Base-by-base conservation (phyloP, 1,140 invertebrate genomes). In the Drosophila rufa region DNA sequence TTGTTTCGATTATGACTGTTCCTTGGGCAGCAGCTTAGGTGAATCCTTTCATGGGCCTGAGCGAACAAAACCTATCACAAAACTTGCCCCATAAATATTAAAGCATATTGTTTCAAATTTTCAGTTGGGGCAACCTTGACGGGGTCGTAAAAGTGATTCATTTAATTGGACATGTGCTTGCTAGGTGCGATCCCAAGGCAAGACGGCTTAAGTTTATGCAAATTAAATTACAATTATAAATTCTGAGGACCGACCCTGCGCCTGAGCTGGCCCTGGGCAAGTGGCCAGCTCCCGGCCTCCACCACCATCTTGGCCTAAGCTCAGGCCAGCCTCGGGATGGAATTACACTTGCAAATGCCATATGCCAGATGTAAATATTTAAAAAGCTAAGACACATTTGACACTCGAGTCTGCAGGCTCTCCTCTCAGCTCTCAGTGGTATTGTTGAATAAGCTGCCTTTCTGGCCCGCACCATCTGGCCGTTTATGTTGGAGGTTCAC, bases 181-280 rank as follows among this genome's bases (percentile, higher is more conserved):
- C 42, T 33, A 36, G 65, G 19, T 33, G 47, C 50, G 22, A 58
- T 27, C 48, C 51, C 62, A 48, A 48, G 62, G 33, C 61, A 45
- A 42, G 46, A 67, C 9, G 53, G 22, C 78, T 73, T 77, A 73
- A 81, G 84, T 75, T 53, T 89, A 89, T 89, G 85, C 80, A 89
- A 89, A 89, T 90, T 80, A 90, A 84, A 90, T 90, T 70, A 81
- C 74, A 89, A 89, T 89, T 89, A 89, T 64, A 84, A 89, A 81
- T 90, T 80, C 85, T 65, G 60, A 84, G 78, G 47, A 53, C 67
- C 47, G 27, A 15, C 25, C 38, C 57, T 48, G 51, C 40, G 17
- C 38, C 64, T 25, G 33, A 1, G 46, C 36, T 71, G 51, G 53
- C 69, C 67, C 67, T 50, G 69, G 40, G 51, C 67, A 22, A 70